Evolutionary conservation across 2,888 invertebrate species (phyloP), one percentile per base, ranked within the genome.

Genomic region (Nebria brevicollis): DNA sequence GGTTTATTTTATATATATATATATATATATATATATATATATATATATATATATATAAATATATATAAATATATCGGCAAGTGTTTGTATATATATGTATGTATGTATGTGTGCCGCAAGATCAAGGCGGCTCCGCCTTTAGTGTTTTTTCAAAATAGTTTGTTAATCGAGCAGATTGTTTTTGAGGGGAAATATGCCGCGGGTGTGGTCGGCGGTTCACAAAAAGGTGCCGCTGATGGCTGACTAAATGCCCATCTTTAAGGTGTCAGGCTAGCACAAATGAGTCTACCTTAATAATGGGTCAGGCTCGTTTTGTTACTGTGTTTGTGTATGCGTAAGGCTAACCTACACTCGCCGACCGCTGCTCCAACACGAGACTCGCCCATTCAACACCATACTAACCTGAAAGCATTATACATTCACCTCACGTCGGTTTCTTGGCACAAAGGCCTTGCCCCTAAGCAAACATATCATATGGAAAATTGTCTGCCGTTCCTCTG

Each of bases 191-290:
- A 87, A 87, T 87, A 87, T 86, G 86, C 88, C 88, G 88, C 88
- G 87, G 87, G 86, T 86, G 83, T 85, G 85, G 88, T 88, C 88
- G 88, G 89, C 90, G 87, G 89, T 88, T 87, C 85, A 85, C 88
- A 89, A 89, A 89, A 89, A 89, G 89, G 87, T 87, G 88, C 89
- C 89, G 89, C 89, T 89, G 88, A 89, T 89, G 89, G 88, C 89
- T 89, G 89, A 89, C 89, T 89, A 89, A 89, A 89, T 89, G 89
- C 89, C 89, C 88, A 89, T 89, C 89, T 89, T 89, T 89, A 89
- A 89, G 88, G 89, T 89, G 89, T 89, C 89, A 89, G 88, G 87
- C 87, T 87, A 88, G 86, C 89, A 88, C 89, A 89, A 89, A 89
- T 89, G 89, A 89, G 89, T 89, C 89, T 89, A 87, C 89, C 88